Evolutionary conservation across 2,113 vertebrate genomes (phyloP).

Genomic region (Rhinolophus sinicus): DNA sequence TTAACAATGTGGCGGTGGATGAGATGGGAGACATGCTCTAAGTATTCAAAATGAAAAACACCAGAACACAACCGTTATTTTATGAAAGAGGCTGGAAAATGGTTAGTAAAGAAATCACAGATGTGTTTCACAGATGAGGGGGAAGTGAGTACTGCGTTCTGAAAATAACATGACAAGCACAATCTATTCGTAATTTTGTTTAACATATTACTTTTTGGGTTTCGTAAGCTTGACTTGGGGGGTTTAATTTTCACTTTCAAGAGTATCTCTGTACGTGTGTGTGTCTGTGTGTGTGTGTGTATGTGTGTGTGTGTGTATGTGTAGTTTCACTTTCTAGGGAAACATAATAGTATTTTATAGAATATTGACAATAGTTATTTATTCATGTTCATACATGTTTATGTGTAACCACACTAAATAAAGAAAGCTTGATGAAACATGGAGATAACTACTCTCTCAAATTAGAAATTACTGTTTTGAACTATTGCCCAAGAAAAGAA

Average conservation of each 20-base stretch:
- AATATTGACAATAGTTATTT: not conserved
- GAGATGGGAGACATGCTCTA: constrained; percentile 77
- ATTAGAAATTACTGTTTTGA: constrained; percentile 17
- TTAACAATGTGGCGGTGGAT: constrained; percentile 80
- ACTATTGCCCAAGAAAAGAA: not conserved
- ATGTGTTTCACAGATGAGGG: constrained; percentile 76
- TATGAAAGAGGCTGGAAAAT: constrained; percentile 83
- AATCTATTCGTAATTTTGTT: constrained; percentile 70
- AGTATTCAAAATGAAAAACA: constrained; percentile 78
- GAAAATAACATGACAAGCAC: constrained; percentile 50
- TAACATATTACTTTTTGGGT: constrained; percentile 20
- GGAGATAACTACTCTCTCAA: not conserved
- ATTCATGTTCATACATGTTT: not conserved
- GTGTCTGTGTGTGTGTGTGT: not conserved
- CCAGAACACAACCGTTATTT: constrained; percentile 78
- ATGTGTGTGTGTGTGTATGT: not conserved
- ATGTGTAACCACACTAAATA: not conserved
- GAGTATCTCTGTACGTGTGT: not conserved
- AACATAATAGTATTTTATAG: not conserved
- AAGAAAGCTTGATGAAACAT: not conserved
- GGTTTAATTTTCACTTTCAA: not conserved
- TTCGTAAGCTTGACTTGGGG: constrained; percentile 57
- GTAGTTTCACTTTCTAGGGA: not conserved
- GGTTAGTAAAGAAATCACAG: constrained; percentile 76
- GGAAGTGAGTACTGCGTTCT: constrained; percentile 26